Conservation (phyloP, 2,888 invertebrate genomes). For the Drosophila cognata region DNA sequence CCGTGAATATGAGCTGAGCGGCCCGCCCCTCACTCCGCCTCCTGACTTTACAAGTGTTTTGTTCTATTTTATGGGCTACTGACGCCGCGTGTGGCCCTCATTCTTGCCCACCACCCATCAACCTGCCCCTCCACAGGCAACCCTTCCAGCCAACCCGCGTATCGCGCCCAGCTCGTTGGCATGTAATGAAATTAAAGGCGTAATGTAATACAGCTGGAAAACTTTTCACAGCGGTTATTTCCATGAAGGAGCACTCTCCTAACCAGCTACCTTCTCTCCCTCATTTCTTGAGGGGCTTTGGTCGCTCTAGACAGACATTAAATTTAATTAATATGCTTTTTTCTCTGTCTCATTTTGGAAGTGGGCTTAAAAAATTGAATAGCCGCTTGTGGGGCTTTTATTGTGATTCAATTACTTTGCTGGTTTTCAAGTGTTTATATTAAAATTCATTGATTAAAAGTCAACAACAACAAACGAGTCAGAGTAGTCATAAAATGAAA, state of each 20-base stretch:
- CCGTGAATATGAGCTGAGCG: constrained; percentile 63
- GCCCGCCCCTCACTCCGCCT: constrained; percentile 4
- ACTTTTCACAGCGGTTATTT: constrained; percentile 74
- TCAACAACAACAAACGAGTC: constrained; percentile 1
- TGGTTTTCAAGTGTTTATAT: background rate
- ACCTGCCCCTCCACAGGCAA: background rate
- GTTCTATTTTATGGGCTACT: constrained; percentile 71
- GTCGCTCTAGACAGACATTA: constrained; percentile 61
- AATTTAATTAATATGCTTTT: constrained; percentile 62
- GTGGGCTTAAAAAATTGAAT: constrained; percentile 3
- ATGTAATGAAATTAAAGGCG: constrained; percentile 76
- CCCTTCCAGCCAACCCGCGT: background rate
- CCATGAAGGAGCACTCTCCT: constrained; percentile 32
- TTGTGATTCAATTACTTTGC: constrained; percentile 18
- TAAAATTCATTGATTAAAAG: constrained; percentile 6
- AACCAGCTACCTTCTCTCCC: background rate
- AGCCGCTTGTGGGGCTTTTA: constrained; percentile 10
- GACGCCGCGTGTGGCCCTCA: constrained; percentile 48
- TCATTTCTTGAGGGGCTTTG: constrained; percentile 28
- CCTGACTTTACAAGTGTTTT: constrained; percentile 73
- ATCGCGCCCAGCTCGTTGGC: constrained; percentile 49
- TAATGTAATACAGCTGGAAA: constrained; percentile 77
- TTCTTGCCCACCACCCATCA: background rate
- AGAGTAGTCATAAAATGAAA: background rate
- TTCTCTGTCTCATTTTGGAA: constrained; percentile 7